Evolutionary conservation across 2,113 vertebrate genomes (phyloP), one percentile per base, ranked within the genome.

Genomic region (Paramisgurnus dabryanus): DNA sequence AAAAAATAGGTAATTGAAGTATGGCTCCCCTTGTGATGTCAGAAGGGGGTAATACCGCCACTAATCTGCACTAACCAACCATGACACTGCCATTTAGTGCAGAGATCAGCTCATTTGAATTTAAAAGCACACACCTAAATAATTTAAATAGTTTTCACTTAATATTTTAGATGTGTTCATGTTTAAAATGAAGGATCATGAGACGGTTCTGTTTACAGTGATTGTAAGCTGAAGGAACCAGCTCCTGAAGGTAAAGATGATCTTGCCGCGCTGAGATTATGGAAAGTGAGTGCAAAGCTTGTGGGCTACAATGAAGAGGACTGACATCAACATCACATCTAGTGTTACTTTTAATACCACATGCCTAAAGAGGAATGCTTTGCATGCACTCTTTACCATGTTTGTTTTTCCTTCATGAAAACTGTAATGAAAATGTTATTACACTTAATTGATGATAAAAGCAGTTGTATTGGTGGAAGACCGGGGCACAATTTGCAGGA

Each of bases 251-350:
- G 76, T 27, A 83, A 83, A 64, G 87, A 88, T 78, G 85, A 87
- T 55, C 61, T 85, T 1, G 60, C 80, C 41, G 85, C 87, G 4
- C 67, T 83, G 69, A 83, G 67, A 49, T 72, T 87, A 15, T 88
- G 85, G 87, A 81, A 87, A 17, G 50, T 88, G 22, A 88, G 87
- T 77, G 43, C 76, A 69, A 69, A 80, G 61, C 67, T 87, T 45
- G 85, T 88, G n/a, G 81, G 81, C 11, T 65, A 79, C 50, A 45
- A 75, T 18, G 60, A 84, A 68, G 66, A 75, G 15, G 7, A 84
- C 57, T 84, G 49, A 84, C 49, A 60, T 18, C 65, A 58, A n/a
- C 49, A 47, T n/a, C 27, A 39, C 50, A 45, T 9, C 10, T 40
- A 55, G 9, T 45, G 73, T 39, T 18, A 45, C n/a, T 73, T n/a